phyloP scores from a whole-genome alignment of 1,140 invertebrate genomes.

The Pseudomyrmex gracilis region DNA sequence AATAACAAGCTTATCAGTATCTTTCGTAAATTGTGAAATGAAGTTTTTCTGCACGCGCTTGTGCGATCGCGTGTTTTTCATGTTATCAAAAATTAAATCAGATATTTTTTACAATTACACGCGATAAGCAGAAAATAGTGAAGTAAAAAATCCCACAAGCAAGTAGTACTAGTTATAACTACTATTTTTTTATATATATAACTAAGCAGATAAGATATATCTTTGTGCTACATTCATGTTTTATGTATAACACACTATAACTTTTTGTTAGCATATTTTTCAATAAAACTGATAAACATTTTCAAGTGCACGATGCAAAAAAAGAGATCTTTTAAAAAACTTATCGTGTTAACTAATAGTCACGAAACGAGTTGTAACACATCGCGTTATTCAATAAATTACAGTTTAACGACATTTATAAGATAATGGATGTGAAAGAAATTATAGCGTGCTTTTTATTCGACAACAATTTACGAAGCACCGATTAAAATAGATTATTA shows the following conservation, averaged over 20 bases:
- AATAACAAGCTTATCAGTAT: neutral
- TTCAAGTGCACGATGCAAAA: neutral
- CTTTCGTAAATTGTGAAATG: neutral
- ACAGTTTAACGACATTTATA: neutral
- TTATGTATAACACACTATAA: neutral
- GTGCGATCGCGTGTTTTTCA: neutral
- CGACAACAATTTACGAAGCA: no score
- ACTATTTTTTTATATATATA: slow-evolving; percentile 26
- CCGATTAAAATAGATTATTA: no score
- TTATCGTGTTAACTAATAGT: neutral
- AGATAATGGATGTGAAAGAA: neutral
- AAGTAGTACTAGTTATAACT: neutral
- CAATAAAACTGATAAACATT: slow-evolving; percentile 14
- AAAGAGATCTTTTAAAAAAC: slow-evolving; percentile 8
- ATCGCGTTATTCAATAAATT: slow-evolving; percentile 21
- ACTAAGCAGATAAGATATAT: neutral
- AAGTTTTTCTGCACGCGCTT: neutral
- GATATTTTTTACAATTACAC: slow-evolving; percentile 24
- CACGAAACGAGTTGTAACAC: neutral
- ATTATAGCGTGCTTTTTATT: no score
- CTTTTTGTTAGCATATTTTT: slow-evolving; percentile 4
- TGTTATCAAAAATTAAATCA: slow-evolving; percentile 35
- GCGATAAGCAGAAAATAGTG: slow-evolving; percentile 26
- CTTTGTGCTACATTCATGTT: slow-evolving; percentile 4
- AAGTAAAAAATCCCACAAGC: neutral